phyloP scores from a whole-genome alignment of 2,113 vertebrate genomes.

The Rhagologus leucostigma region DNA sequence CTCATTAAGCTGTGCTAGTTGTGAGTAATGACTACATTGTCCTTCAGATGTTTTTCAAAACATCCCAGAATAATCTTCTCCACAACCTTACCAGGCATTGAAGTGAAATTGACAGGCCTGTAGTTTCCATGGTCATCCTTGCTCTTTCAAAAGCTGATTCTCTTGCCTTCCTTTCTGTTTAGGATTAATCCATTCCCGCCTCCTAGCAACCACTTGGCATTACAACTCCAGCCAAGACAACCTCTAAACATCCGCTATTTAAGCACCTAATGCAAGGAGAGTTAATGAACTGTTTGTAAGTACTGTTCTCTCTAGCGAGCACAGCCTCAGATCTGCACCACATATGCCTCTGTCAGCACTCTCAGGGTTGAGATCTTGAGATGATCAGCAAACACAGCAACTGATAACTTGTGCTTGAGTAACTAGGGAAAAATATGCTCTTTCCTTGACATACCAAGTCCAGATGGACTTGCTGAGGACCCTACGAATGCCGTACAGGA shows the following conservation, averaged over 20 bases:
- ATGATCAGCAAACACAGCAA: background rate
- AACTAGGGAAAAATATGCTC: background rate
- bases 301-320: background rate
- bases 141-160: background rate
- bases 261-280: slow-evolving; percentile 19
- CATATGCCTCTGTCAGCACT: background rate
- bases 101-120: background rate
- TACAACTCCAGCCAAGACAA: background rate
- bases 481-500: background rate
- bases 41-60: background rate
- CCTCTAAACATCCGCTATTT: slow-evolving; percentile 26
- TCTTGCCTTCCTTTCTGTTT: background rate
- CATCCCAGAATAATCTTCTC: background rate
- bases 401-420: background rate
- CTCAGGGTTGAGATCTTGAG: background rate
- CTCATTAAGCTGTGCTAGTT: fast-evolving
- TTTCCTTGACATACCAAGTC: background rate
- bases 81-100: background rate
- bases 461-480: background rate
- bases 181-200: background rate
- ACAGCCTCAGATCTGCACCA: background rate
- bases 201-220: slow-evolving; percentile 26
- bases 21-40: background rate
- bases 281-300: slow-evolving; percentile 21
- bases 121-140: background rate